Evolutionary conservation across 1,140 invertebrate species (phyloP), one percentile per base, ranked within the genome.

Genomic region (Orius insidiosus): DNA sequence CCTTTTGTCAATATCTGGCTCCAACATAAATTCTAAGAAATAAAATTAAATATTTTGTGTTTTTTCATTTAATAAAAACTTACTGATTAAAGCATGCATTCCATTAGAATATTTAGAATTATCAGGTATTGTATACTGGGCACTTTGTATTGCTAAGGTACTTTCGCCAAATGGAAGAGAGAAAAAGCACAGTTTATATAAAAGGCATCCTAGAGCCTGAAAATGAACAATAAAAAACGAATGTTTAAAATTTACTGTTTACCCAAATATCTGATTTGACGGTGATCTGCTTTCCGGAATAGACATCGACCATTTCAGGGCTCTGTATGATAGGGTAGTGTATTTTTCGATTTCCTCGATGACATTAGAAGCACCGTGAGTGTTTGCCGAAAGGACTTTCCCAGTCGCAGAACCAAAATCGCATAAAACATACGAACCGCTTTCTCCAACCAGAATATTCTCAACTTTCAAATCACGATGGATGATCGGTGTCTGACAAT

Each of bases 261-360:
- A 81, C 85, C 87, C 87, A 92, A 60, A 93, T 87, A 69, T 93
- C 88, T 36, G 83, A 72, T 67, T 92, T 92, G 5, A 80, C 87
- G n/a, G 86, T 86, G 47, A 95, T 90, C 14, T 76, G 64, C 65
- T 84, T 84, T 15, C 80, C 84, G 53, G 70, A 75, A 63, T 94
- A 96, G 53, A 96, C 70, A 65, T 96, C 89, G 19, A 96, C 76
- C 92, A 96, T 95, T 70, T 96, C 92, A 14, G 92, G 92, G 88
- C 74, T 56, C 90, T 74, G 63, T 96, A 95, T 38, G 85, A 84
- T 11, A 95, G 64, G 1, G 92, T 96, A 3, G 90, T 96, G 60
- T 95, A 94, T 58, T 85, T 84, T 63, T 88, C 81, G 51, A 95
- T 86, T 68, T 95, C 90, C 57, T 95, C 90, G 62, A 93, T 84